phyloP scores from a whole-genome alignment of 2,113 vertebrate species.

The Larimichthys crocea region DNA sequence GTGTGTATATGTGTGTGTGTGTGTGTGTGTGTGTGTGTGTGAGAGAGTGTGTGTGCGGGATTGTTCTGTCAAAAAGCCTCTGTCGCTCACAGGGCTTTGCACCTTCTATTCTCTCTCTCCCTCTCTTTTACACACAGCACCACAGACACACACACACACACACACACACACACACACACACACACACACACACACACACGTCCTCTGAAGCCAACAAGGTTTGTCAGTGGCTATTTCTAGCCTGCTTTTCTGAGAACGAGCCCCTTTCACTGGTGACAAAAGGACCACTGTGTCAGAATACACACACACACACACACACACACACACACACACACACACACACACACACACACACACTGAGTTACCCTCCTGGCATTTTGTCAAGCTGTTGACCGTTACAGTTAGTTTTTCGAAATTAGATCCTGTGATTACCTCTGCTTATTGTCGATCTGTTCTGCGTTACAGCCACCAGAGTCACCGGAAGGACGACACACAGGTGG shows the following conservation, averaged over 20 bases:
- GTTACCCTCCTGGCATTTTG: slow-evolving; percentile 16
- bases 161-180: too few relatives aligned
- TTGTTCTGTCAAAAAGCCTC: slow-evolving; percentile 52
- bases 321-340: slow-evolving; percentile 25
- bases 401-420: slow-evolving; percentile 18
- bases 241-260: slow-evolving; percentile 54
- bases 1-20: slow-evolving; percentile 4
- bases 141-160: too few relatives aligned
- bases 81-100: slow-evolving; percentile 56
- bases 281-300: slow-evolving; percentile 54
- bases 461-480: slow-evolving; percentile 77
- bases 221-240: slow-evolving; percentile 64
- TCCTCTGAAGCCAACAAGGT: slow-evolving; percentile 28
- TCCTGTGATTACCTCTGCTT: slow-evolving; percentile 22
- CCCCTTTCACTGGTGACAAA: slow-evolving; percentile 50
- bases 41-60: neutral
- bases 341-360: slow-evolving; percentile 16
- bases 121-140: neutral
- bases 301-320: slow-evolving; percentile 17
- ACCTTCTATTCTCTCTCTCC: slow-evolving; percentile 52
- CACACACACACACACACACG: too few relatives aligned
- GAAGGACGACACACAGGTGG: slow-evolving; percentile 82
- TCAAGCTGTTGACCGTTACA: neutral
- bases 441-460: slow-evolving; percentile 43
- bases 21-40: slow-evolving; percentile 14